phyloP scores from a whole-genome alignment of 2,888 invertebrate species.

The Eristalis arbustorum region DNA sequence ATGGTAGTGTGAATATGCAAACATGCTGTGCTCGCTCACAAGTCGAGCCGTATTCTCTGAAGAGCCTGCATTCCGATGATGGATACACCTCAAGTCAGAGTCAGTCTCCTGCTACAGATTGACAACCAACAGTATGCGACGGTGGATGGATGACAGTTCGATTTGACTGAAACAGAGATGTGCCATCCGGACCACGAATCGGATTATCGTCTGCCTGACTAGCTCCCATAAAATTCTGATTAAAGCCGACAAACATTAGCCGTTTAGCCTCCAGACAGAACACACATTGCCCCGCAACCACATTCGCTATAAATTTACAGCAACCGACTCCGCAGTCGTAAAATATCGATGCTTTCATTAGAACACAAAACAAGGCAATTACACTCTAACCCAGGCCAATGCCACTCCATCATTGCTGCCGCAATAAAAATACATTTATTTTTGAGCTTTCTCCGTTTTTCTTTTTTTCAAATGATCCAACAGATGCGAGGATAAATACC shows the following conservation, averaged over 20 bases:
- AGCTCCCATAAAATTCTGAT: background rate
- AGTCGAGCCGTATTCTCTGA: no score
- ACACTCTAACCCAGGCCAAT: background rate
- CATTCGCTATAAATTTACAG: background rate
- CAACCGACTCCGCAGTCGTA: background rate
- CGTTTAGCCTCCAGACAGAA: background rate
- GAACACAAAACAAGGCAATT: conserved; percentile 10
- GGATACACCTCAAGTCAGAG: no score
- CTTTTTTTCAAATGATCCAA: background rate
- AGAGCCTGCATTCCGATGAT: no score
- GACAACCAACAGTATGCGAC: no score
- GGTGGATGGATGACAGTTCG: no score
- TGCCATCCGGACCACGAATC: no score
- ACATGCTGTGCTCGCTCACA: no score
- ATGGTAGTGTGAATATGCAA: no score
- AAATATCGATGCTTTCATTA: conserved; percentile 1
- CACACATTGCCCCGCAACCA: background rate
- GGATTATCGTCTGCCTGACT: no score
- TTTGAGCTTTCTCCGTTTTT: background rate
- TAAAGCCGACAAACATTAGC: background rate
- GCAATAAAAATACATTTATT: conserved; percentile 15
- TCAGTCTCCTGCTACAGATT: no score
- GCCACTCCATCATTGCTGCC: background rate
- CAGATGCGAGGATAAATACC: conserved; percentile 24
- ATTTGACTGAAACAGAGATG: no score